Evolutionary conservation across 1,140 invertebrate genomes (phyloP).

Genomic region (Scaptomyza graminum): DNA sequence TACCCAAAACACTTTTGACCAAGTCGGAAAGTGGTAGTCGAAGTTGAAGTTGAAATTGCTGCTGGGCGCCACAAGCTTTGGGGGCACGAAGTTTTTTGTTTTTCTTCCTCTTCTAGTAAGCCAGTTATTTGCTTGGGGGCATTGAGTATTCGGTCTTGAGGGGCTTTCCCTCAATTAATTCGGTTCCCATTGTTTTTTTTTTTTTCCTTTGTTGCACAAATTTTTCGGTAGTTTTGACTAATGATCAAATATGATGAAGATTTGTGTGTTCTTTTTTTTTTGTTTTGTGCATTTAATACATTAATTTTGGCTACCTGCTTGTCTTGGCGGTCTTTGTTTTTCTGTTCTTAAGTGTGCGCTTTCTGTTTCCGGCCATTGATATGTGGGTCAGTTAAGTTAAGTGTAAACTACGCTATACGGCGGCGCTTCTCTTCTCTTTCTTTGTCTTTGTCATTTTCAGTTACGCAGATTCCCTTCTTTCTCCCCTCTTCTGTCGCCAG

Average conservation of each 20-base stretch:
- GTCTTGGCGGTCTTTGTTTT: not conserved
- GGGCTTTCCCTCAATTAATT: slow-evolving; percentile 77
- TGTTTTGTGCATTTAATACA: slow-evolving; percentile 11
- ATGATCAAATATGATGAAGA: slow-evolving; percentile 64
- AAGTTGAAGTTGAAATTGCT: slow-evolving; percentile 68
- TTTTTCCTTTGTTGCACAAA: slow-evolving; percentile 55
- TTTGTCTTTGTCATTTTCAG: slow-evolving; percentile 29
- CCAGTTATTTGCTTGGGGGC: slow-evolving; percentile 22
- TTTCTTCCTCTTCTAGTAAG: not conserved
- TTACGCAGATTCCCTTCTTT: slow-evolving; percentile 32
- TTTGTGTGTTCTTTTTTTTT: no score
- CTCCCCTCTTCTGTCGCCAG: slow-evolving; percentile 1
- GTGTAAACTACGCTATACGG: not conserved
- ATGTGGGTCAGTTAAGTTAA: slow-evolving; percentile 44
- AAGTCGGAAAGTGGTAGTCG: slow-evolving; percentile 67
- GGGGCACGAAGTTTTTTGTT: slow-evolving; percentile 15
- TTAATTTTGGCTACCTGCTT: slow-evolving; percentile 24
- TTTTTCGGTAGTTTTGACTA: slow-evolving; percentile 60
- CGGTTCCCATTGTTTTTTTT: slow-evolving; percentile 63
- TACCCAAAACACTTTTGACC: slow-evolving; percentile 47
- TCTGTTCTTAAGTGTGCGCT: slow-evolving; percentile 11
- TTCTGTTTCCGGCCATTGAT: slow-evolving; percentile 53
- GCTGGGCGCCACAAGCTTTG: slow-evolving; percentile 26
- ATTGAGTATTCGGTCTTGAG: slow-evolving; percentile 12
- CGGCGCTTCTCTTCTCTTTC: not conserved